Base-by-base conservation (phyloP, 2,888 invertebrate genomes). In the Dolomedes plantarius region DNA sequence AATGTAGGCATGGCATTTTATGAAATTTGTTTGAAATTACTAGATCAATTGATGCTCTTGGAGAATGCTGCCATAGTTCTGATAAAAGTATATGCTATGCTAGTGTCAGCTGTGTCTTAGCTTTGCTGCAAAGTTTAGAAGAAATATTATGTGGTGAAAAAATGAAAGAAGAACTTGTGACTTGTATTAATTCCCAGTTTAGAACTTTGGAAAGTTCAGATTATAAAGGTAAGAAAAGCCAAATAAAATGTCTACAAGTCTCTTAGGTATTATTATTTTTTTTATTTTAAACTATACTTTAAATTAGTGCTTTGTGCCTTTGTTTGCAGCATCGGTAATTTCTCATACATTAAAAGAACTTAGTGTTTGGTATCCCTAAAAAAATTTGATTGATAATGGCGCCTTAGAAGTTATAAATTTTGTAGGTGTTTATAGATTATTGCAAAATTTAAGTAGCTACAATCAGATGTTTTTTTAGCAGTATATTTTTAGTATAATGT, bases 21-120 rank as follows among this genome's bases (percentile, higher is more conserved):
- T n/a, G n/a, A n/a, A n/a, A n/a, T n/a, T n/a, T n/a, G n/a, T n/a
- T n/a, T n/a, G n/a, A n/a, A n/a, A 71, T 62, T 91, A 91, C 23
- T 90, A 96, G 97, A 90, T 95, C 97, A 89, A 96, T 97, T 94
- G 97, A 98, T 90, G 96, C 97, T 0, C 95, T 97, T 91, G 96
- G 97, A 92, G 97, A 98, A 92, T 96, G 96, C 86, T 95, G 96
- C n/a, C 94, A 95, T 89, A 95, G 95, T 88, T 95, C 94, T 72
- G 95, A 95, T 88, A 94, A 95, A 19, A 72, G 89, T 23, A 90
- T 92, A 50, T 91, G 91, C 75, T 90, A 90, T 83, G 90, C 90
- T 0, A 90, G 90, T 89, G 91, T 92, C 1, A 89, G 89, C 56
- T 91, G 91, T 89, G 90, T 91, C 3, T 90, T 90, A 5, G 95